A percentile compares a stretch with the other conserved stretches of the same genome.
phyloP scores from a whole-genome alignment of 2,797 vertebrate species.

The Paramormyrops hopkinsi region DNA sequence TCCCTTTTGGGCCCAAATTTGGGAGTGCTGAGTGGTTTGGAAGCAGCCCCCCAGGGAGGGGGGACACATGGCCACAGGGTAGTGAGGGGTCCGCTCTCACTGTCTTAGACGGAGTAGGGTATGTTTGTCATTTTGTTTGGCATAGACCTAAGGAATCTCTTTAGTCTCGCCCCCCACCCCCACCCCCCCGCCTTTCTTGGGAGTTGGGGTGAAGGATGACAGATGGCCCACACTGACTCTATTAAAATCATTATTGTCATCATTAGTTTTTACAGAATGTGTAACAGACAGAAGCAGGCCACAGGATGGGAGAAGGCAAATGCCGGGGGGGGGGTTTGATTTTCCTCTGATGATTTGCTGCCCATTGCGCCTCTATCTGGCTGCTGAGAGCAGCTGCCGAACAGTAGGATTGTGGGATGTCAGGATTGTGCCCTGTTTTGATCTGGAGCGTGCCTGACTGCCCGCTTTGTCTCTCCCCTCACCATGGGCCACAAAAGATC shows the following conservation, averaged over 20 bases:
- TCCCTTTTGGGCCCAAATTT: neutral
- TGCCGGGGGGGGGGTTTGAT: neutral
- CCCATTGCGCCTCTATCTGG: neutral
- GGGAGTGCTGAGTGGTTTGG: neutral
- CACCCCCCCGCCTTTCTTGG: neutral
- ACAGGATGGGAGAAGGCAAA: conserved; percentile 13
- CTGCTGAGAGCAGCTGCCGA: conserved; percentile 27
- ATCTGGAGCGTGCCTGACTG: neutral
- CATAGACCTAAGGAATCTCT: neutral
- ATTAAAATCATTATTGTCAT: conserved; percentile 28
- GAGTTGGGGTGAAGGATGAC: conserved; percentile 1
- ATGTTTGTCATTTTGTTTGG: neutral
- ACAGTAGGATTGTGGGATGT: conserved; percentile 25
- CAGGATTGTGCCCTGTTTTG: conserved; percentile 17
- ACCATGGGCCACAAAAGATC: conserved; percentile 24
- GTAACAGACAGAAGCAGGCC: conserved; percentile 19
- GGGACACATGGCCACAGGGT: neutral
- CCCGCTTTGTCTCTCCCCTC: conserved; percentile 9
- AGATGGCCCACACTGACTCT: conserved; percentile 30
- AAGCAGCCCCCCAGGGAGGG: neutral
- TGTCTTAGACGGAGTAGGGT: neutral
- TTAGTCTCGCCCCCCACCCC: neutral
- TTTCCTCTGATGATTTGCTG: neutral
- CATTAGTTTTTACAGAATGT: conserved; percentile 24
- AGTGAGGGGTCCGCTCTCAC: neutral